These are phyloP conservation scores for Diplodus sargus DNA, from an alignment of 2,797 vertebrate genomes.

Conservation along the genomic window DNA sequence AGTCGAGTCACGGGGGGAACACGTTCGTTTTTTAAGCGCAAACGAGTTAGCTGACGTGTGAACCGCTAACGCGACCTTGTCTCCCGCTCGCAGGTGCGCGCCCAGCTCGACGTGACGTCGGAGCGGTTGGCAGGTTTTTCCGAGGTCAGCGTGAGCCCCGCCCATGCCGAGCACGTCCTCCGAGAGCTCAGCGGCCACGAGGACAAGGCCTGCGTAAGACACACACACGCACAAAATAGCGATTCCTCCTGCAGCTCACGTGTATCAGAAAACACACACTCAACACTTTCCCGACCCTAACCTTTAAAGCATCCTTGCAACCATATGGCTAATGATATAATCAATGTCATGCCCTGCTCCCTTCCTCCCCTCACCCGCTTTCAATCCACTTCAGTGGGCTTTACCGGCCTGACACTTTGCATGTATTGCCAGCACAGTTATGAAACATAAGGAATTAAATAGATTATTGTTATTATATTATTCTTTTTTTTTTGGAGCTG, in stretches of 20 bases:
- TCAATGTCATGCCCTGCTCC: constrained; percentile 8
- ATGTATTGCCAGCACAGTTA: too few species aligned
- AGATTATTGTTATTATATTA: too few species aligned
- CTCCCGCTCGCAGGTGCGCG: constrained; percentile 81
- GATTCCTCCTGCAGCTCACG: constrained; percentile 1
- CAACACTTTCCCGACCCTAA: constrained; percentile 6
- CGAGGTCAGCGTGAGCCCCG: constrained; percentile 91
- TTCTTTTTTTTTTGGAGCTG: too few species aligned
- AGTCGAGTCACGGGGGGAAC: constrained; percentile 35
- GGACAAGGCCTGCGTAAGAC: constrained; percentile 90
- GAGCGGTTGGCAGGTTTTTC: constrained; percentile 88
- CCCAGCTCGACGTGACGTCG: constrained; percentile 83
- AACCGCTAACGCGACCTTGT: fast-evolving
- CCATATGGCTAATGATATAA: constrained; percentile 30
- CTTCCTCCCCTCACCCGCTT: too few species aligned
- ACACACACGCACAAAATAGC: constrained; percentile 17
- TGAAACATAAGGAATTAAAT: too few species aligned
- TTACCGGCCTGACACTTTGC: too few species aligned
- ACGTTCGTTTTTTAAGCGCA: background rate
- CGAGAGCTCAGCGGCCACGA: constrained; percentile 89
- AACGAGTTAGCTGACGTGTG: background rate
- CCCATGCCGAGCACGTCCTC: constrained; percentile 91
- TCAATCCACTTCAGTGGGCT: too few species aligned
- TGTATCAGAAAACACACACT: constrained; percentile 21
- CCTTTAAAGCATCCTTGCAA: constrained; percentile 41